phyloP scores from a whole-genome alignment of 2,113 vertebrate genomes.

The Nycticebus coucang region DNA sequence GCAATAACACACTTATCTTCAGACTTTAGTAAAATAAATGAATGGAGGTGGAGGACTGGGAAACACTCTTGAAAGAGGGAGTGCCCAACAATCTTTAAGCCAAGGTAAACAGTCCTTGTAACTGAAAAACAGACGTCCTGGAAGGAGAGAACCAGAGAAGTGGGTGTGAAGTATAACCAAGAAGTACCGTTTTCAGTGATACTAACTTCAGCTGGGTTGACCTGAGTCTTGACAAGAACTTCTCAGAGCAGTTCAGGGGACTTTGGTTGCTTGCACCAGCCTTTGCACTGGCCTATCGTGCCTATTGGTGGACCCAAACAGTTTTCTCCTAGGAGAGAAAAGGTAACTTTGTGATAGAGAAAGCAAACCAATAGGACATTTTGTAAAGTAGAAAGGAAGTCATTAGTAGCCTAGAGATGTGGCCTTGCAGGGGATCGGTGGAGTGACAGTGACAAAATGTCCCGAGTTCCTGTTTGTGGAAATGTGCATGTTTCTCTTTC shows the following conservation, averaged over 20 bases:
- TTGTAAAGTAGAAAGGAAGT: neutral
- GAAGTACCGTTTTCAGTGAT: neutral
- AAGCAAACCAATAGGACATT: neutral
- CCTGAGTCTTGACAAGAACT: neutral
- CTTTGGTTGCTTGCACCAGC: neutral
- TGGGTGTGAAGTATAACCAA: constrained; percentile 1
- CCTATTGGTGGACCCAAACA: neutral
- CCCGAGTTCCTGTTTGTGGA: neutral
- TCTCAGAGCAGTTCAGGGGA: neutral
- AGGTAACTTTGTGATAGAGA: neutral
- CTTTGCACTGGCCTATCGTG: neutral
- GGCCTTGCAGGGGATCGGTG: neutral
- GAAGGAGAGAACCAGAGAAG: constrained; percentile 40
- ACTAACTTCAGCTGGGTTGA: neutral
- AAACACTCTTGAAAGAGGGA: constrained; percentile 52
- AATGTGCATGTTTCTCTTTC: neutral
- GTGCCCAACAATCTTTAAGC: constrained; percentile 44
- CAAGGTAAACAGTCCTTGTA: constrained; percentile 65
- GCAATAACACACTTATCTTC: neutral
- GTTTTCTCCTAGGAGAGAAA: neutral
- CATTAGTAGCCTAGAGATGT: neutral
- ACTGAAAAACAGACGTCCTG: constrained; percentile 59
- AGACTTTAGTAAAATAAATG: constrained; percentile 47
- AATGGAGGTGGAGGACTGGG: constrained; percentile 46
- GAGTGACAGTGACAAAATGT: neutral